Percentiles rank a stretch among this genome's conserved stretches.
These are phyloP conservation scores for Archilochus colubris DNA, from an alignment of 2,113 vertebrate species.

Conservation along the genomic window DNA sequence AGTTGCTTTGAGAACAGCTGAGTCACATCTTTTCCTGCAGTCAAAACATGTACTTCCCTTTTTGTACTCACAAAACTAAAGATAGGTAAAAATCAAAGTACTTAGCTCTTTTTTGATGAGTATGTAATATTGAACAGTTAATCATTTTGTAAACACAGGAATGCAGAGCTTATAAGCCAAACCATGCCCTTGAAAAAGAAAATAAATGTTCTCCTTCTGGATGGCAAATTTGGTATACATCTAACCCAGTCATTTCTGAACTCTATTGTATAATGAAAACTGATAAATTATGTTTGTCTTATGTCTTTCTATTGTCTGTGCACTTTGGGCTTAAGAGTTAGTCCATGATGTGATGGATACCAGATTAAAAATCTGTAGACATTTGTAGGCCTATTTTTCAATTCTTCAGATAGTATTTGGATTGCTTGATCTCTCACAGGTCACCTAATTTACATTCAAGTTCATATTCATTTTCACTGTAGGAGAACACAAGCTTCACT, in stretches of 20 bases:
- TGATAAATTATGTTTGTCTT: background rate
- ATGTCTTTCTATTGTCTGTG: background rate
- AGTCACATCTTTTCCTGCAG: background rate
- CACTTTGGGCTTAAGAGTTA: background rate
- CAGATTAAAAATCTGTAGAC: background rate
- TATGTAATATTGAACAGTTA: background rate
- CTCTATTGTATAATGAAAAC: background rate
- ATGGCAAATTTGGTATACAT: background rate
- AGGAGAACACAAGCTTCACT: constrained; percentile 98
- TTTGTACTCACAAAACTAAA: background rate
- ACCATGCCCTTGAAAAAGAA: background rate
- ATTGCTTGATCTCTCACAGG: background rate
- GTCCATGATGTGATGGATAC: background rate
- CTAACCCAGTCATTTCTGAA: background rate
- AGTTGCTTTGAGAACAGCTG: background rate
- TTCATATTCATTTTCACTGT: constrained; percentile 25
- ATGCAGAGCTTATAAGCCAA: background rate
- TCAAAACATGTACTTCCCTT: background rate
- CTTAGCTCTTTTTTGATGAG: background rate
- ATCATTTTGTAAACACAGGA: background rate
- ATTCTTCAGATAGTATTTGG: background rate
- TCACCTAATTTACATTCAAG: background rate
- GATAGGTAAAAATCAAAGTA: background rate
- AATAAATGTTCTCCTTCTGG: background rate
- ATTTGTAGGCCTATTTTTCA: background rate